Conservation (phyloP, 1,140 invertebrate species). For the Limonius californicus region DNA sequence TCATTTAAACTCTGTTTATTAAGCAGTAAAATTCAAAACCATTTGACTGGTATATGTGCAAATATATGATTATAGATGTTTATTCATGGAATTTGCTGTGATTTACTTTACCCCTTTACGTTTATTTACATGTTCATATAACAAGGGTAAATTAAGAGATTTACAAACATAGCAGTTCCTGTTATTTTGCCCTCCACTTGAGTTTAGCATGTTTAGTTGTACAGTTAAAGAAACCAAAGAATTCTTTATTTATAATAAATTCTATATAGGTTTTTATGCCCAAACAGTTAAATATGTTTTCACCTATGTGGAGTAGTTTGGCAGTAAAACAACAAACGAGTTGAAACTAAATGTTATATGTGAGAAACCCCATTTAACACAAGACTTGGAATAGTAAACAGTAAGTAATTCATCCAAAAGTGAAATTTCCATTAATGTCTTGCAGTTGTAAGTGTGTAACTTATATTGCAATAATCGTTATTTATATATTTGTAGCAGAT, state of each 20-base stretch:
- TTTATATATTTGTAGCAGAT: no score
- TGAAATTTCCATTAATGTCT: no score
- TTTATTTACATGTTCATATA: no score
- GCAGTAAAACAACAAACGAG: no score
- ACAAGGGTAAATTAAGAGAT: conserved; percentile 3
- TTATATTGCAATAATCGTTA: no score
- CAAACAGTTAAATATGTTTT: neutral
- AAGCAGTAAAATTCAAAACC: neutral
- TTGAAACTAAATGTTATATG: no score
- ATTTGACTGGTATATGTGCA: neutral
- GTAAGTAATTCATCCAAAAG: no score
- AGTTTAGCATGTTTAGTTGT: neutral
- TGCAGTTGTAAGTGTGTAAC: no score
- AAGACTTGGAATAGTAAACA: no score
- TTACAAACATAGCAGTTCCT: neutral
- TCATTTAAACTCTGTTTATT: neutral
- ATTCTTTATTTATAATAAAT: neutral
- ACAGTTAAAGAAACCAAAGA: neutral
- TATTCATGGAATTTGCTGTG: conserved; percentile 12
- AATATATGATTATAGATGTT: neutral
- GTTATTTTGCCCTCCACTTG: neutral
- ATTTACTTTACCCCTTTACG: neutral
- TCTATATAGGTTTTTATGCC: neutral
- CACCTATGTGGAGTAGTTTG: no score
- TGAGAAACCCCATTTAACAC: no score